These are phyloP conservation scores for Baronia brevicornis DNA, from an alignment of 2,888 invertebrate genomes.

Conservation along the genomic window DNA sequence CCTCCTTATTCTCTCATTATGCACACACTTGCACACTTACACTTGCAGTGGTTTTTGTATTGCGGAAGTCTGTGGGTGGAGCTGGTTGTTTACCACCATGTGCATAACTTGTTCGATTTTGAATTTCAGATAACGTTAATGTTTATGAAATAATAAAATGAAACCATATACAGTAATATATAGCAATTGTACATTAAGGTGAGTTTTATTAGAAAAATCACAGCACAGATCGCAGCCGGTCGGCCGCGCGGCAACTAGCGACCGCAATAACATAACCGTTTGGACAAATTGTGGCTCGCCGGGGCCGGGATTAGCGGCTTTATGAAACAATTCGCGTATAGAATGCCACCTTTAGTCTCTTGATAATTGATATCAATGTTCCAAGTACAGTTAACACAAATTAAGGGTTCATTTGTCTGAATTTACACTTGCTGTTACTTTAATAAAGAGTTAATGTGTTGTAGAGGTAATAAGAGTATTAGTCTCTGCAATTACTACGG, in stretches of 20 bases:
- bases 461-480: too few relatives aligned
- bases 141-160: conserved; percentile 11
- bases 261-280: conserved; percentile 74
- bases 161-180: conserved; percentile 28
- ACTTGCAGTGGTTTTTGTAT: too few relatives aligned
- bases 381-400: conserved; percentile 47
- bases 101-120: conserved; percentile 5
- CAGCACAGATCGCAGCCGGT: too few relatives aligned
- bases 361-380: conserved; percentile 71
- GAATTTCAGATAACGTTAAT: conserved; percentile 4
- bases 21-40: too few relatives aligned
- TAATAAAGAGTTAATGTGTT: conserved; percentile 33
- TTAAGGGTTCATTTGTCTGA: conserved; percentile 51
- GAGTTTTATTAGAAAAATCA: conserved; percentile 55
- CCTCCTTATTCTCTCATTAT: too few relatives aligned
- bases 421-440: conserved; percentile 44
- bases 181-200: conserved; percentile 30
- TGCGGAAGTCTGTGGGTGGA: too few relatives aligned
- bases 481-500: too few relatives aligned
- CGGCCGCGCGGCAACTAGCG: conserved; percentile 45
- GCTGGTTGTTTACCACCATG: too few relatives aligned
- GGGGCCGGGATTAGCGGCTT: conserved; percentile 65
- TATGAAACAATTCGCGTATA: conserved; percentile 62
- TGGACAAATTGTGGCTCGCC: conserved; percentile 68
- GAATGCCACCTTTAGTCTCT: conserved; percentile 45